Conservation (phyloP, 1,140 invertebrate species). For the Parasteatoda tepidariorum region DNA sequence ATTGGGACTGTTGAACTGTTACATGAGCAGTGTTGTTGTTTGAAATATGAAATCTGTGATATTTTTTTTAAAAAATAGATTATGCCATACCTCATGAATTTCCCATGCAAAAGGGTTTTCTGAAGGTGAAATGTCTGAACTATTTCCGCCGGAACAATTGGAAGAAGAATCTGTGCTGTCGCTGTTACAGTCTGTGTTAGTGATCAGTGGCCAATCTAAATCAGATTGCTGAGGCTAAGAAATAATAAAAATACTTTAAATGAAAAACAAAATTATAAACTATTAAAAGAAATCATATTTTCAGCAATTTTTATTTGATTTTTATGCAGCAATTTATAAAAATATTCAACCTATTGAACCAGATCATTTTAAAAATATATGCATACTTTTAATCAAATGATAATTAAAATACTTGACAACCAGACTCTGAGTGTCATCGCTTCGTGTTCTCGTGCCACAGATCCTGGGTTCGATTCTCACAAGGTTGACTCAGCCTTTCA, state of each 20-base stretch:
- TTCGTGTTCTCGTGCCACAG: too few species aligned
- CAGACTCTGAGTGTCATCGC: too few species aligned
- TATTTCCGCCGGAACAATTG: conserved; percentile 65
- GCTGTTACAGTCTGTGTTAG: conserved; percentile 87
- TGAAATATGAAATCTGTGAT: too few species aligned
- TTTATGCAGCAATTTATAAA: too few species aligned
- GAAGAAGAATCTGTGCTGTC: conserved; percentile 65
- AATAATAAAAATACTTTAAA: conserved; percentile 63
- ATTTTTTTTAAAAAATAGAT: background rate
- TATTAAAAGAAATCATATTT: conserved; percentile 46
- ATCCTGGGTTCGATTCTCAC: too few species aligned
- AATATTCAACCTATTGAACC: too few species aligned
- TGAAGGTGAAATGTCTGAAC: conserved; percentile 66
- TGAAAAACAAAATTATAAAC: conserved; percentile 75
- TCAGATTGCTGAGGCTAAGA: conserved; percentile 68
- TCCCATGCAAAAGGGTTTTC: conserved; percentile 79
- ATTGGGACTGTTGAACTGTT: too few species aligned
- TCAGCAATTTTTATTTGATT: background rate
- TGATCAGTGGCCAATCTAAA: conserved; percentile 85
- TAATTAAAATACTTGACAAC: too few species aligned
- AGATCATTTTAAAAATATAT: too few species aligned
- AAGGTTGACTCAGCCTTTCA: too few species aligned
- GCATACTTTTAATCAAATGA: too few species aligned
- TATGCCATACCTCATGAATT: conserved; percentile 37
- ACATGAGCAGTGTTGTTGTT: too few species aligned